Base-by-base conservation (phyloP, 2,888 invertebrate genomes). In the Drosophila dives region DNA sequence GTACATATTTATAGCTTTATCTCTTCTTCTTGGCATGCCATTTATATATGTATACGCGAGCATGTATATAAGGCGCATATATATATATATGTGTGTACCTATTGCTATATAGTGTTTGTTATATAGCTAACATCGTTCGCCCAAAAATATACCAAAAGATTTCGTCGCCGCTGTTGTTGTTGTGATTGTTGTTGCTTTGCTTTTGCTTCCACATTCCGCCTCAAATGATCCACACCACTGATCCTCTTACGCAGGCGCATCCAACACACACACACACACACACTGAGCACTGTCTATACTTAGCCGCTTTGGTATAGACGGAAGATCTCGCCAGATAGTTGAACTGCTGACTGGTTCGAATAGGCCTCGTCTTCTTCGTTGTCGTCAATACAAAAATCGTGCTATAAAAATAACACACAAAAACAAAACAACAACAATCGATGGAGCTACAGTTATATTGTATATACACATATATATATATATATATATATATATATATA, bases 1-100 rank as follows among this genome's bases (percentile, higher is more conserved):
- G 58, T 76, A 85, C 78, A 85, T 85, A 85, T 85, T 87, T 81
- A 87, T 85, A 85, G 85, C 85, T 81, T 85, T 85, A 86, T 83
- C 77, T 85, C 81, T 67, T 83, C 88, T 83, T 87, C 85, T 79
- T 76, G 65, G 68, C 76, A 72, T 81, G 84, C 74, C 72, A 36
- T 53, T 54, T 33, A 64, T 61, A 69, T 66, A 49, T 54, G 63
- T 48, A 69, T 17, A 49, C 11, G 2, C 40, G 36, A 45, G 58
- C 53, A 42, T 59, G 55, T 59, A 58, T 42, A 64, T 76, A 49
- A 59, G 36, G 12, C 62, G 51, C 61, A 56, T 66, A 75, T 17
- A 17, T 49, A 42, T 34, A 34, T 34, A 17, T 29, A 49, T 49
- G 6, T 29, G 29, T 38, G 17, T 76, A 69, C 23, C 26, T 29